These are phyloP conservation scores for Sisor rabdophorus DNA, from an alignment of 2,113 vertebrate species.

Conservation along the genomic window DNA sequence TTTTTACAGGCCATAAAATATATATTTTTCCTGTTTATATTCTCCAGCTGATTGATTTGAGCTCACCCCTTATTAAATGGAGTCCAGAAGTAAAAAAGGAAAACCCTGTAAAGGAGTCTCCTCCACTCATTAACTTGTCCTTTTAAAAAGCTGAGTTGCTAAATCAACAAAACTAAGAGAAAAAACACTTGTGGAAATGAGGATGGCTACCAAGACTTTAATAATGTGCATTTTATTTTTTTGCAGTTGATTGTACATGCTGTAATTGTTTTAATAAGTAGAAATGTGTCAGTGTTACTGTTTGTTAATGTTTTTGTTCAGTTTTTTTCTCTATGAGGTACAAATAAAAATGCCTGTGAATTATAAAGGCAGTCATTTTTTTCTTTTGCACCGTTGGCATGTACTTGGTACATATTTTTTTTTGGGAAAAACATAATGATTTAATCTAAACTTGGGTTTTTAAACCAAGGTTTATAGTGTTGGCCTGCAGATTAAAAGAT, in stretches of 20 bases:
- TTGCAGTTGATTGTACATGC: slow-evolving; percentile 16
- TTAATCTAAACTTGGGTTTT: no score
- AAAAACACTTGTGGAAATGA: slow-evolving; percentile 25
- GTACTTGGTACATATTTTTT: background rate
- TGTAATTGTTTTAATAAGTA: slow-evolving; percentile 33
- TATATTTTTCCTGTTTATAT: background rate
- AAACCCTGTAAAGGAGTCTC: slow-evolving; percentile 51
- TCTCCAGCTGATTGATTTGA: slow-evolving; percentile 71
- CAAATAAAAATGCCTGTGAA: slow-evolving; percentile 47
- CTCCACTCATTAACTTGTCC: slow-evolving; percentile 69
- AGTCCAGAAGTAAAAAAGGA: slow-evolving; percentile 68
- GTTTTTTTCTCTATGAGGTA: slow-evolving; percentile 15
- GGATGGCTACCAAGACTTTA: background rate
- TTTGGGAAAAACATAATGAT: no score
- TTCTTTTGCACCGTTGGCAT: background rate
- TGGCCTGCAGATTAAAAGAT: no score
- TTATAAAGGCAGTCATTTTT: background rate
- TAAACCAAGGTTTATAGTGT: no score
- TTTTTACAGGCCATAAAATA: background rate
- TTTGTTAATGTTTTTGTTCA: slow-evolving; percentile 13
- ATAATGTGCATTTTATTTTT: slow-evolving; percentile 34
- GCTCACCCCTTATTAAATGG: slow-evolving; percentile 74
- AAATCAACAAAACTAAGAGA: slow-evolving; percentile 5
- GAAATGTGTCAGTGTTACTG: slow-evolving; percentile 7
- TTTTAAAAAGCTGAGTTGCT: slow-evolving; percentile 58